Evolutionary conservation across 2,888 invertebrate species (phyloP), one percentile per base, ranked within the genome.

Genomic region (Leptura quadrifasciata): DNA sequence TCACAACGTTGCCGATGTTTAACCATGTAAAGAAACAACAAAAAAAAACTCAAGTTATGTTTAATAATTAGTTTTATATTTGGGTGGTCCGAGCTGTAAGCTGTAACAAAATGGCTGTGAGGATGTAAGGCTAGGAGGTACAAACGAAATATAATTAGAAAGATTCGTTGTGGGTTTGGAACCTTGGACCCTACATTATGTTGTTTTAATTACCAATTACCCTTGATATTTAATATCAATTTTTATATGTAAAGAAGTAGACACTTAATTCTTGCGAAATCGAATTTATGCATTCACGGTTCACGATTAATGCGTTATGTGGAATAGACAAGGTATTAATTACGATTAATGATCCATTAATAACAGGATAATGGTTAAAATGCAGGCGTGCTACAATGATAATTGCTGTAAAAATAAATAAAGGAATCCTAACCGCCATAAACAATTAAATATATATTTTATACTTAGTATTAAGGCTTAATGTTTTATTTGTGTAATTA

Each of bases 41-140:
- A 47, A 47, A 47, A 47, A 47, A 47, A 47, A 47, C 47, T 47
- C 6, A 6, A 47, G 39, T 39, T 39, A 47, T 47, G 47, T 47
- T 47, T 47, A 47, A 47, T 47, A 47, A 47, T 47, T 47, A 47
- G 47, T 47, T 47, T 47, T 47, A 47, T 47, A 47, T 47, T 47
- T 47, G 47, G 47, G 47, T 47, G 47, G 47, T 47, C 47, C 47
- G 6, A 47, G 47, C 47, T 47, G 47, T 47, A 47, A 47, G 47
- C 47, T 47, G 47, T 47, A 47, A 47, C 39, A 39, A 47, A 47
- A 47, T 47, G 47, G 47, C 47, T 4, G n/a, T n/a, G 47, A 47
- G 12, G 47, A 47, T 47, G 3, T 39, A 39, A 39, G 39, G 39
- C 39, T 39, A 39, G 39, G 15, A 39, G 39, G 39, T 39, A 12